These are phyloP conservation scores for Uropsilus gracilis DNA, from an alignment of 2,113 vertebrate species.

Conservation along the genomic window DNA sequence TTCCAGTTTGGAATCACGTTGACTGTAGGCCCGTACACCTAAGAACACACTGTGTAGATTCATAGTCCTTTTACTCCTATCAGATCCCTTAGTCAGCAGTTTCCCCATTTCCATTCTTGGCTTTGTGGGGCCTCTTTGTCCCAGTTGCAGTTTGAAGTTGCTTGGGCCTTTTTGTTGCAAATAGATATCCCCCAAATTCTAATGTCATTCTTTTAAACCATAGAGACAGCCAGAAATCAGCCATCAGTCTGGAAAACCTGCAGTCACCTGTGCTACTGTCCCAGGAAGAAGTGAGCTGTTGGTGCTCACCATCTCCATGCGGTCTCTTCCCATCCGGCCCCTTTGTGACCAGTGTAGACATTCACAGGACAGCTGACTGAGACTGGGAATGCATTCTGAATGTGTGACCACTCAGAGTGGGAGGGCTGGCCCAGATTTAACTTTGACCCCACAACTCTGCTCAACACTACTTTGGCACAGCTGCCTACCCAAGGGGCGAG, in stretches of 20 bases:
- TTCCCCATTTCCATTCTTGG: neutral
- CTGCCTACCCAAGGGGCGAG: neutral
- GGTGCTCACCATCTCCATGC: neutral
- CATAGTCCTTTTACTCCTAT: neutral
- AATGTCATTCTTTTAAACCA: neutral
- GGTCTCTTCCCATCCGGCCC: no score
- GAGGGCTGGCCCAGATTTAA: slow-evolving; percentile 28
- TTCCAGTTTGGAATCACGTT: slow-evolving; percentile 14
- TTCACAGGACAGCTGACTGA: neutral
- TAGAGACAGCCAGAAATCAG: neutral
- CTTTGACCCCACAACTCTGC: slow-evolving; percentile 37
- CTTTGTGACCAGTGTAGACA: neutral
- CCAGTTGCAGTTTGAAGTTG: no score
- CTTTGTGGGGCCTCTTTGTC: no score
- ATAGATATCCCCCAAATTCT: neutral
- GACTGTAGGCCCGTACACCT: neutral
- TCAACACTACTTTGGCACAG: slow-evolving; percentile 18
- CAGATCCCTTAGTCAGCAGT: neutral
- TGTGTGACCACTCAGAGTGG: neutral
- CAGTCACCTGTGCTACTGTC: neutral
- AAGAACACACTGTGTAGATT: neutral
- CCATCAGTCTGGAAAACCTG: slow-evolving; percentile 5
- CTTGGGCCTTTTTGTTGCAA: slow-evolving; percentile 8
- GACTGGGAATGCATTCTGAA: neutral
- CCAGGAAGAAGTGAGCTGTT: neutral